Evolutionary conservation across 2,888 invertebrate genomes (phyloP).

Genomic region (Magallana nippona): DNA sequence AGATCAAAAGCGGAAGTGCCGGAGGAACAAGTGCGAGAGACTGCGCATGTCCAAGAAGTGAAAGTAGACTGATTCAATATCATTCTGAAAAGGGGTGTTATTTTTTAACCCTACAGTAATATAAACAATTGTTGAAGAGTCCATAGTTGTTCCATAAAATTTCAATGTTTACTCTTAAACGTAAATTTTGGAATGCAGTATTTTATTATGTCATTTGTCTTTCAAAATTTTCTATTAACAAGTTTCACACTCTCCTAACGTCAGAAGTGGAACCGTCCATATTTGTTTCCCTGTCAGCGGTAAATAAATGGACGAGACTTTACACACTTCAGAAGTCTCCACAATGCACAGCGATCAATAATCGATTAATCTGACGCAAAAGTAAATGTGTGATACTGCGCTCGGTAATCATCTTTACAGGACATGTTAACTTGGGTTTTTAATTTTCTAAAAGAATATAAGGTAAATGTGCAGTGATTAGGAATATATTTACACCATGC

Average conservation of each 20-base stretch:
- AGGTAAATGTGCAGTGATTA: conserved; percentile 1
- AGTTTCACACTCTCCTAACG: not conserved
- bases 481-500: conserved; percentile 51
- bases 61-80: conserved; percentile 54
- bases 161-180: too few species aligned
- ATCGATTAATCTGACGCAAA: conserved; percentile 19
- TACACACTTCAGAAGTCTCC: conserved; percentile 24
- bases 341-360: conserved; percentile 6
- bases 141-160: too few species aligned
- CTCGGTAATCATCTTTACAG: not conserved
- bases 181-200: not conserved
- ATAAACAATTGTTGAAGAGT: too few species aligned
- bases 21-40: conserved; percentile 51
- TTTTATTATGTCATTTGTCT: not conserved
- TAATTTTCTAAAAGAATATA: not conserved
- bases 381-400: not conserved
- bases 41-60: conserved; percentile 57
- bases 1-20: conserved; percentile 46
- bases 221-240: not conserved
- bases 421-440: not conserved
- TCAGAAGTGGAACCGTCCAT: conserved; percentile 42
- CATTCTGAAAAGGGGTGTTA: conserved; percentile 26
- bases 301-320: conserved; percentile 47
- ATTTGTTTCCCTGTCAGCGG: conserved; percentile 54
- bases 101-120: too few species aligned